Evolutionary conservation across 2,113 vertebrate genomes (phyloP), one percentile per base, ranked within the genome.

Genomic region (Cyphomyrus plagiostoma): DNA sequence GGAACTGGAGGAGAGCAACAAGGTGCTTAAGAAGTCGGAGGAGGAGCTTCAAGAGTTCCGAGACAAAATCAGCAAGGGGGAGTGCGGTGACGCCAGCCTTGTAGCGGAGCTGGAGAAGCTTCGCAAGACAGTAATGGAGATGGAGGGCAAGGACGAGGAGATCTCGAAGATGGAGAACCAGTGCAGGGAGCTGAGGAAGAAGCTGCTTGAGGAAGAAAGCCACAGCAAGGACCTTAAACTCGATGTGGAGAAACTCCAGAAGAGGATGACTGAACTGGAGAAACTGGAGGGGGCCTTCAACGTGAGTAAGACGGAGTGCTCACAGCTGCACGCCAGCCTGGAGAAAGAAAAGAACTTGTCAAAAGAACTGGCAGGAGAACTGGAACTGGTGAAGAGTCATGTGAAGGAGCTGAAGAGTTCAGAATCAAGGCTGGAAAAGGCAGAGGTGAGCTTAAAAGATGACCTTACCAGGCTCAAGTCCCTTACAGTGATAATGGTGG

Each of bases 91-190:
- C 93, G 98, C 97, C 89, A 98, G 97, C 90, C 94, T 99, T 90
- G 97, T 98, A 94, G 95, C 97, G 2, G 97, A 99, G 92, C 93
- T 99, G 89, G 98, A 99, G 93, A 99, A 96, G 89, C 96, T 99
- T 30, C 95, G 97, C 19, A 98, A 99, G 90, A 96, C 95, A 0
- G 96, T 99, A 5, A 94, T 98, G 80, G 98, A 99, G 93, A 99
- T 99, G 98, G 98, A 99, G 91, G 98, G 98, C 15, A 99, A 99
- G 88, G 98, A 99, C 45, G 98, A 98, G 89, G 98, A 99, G 92
- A 98, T 99, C 92, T 97, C 96, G 0, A 99, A 97, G 93, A 97
- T 97, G 0, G 98, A 99, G 94, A 95, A 95, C 86, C 97, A 98
- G 89, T 99, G 97, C 92, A 96, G 95, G 89, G 98, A 98, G 84